Evolutionary conservation across 2,797 vertebrate genomes (phyloP), one percentile per base, ranked within the genome.

Genomic region (Synaphobranchus kaupii): DNA sequence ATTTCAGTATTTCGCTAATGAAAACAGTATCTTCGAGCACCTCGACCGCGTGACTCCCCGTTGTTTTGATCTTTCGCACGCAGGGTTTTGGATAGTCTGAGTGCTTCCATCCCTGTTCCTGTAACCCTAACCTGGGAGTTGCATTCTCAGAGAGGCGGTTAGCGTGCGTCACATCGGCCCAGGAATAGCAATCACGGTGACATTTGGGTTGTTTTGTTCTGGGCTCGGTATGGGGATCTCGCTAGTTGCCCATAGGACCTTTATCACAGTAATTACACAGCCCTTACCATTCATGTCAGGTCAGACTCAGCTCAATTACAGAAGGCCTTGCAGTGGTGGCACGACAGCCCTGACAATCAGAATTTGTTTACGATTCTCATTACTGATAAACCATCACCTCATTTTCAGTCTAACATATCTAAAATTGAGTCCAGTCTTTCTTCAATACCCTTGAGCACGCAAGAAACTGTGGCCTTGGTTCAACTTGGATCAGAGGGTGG

Each of bases 291-390:
- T 78, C 80, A 83, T 31, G 47, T 83, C 85, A 60, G 50, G 54
- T 89, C 71, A 54, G 44, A 31, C 83, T 88, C 82, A 58, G 73
- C 84, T 78, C 73, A 86, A 84, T 88, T 81, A 84, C 85, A 73
- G 28, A 81, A 25, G 63, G 54, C 60, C 52, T 58, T 63, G 39
- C 12, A n/a, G 8, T 4, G 25, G 28, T 34, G n/a, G 48, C 9
- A 56, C 48, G 9, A 58, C 28, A 28, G 31, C 28, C 15, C 39
- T 28, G 60, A 56, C 7, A 20, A 84, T 44, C 44, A 28, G 44
- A 0, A 22, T 47, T 48, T 17, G 25, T 39, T 73, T 63, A 50
- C 34, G 15, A 56, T 84, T 50, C 6, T 44, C 12, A 50, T 28
- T 39, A 31, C 50, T 34, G 48, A 76, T 83, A 28, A 48, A 34